Evolutionary conservation across 2,888 invertebrate species (phyloP).

Genomic region (Clusia tigrina): DNA sequence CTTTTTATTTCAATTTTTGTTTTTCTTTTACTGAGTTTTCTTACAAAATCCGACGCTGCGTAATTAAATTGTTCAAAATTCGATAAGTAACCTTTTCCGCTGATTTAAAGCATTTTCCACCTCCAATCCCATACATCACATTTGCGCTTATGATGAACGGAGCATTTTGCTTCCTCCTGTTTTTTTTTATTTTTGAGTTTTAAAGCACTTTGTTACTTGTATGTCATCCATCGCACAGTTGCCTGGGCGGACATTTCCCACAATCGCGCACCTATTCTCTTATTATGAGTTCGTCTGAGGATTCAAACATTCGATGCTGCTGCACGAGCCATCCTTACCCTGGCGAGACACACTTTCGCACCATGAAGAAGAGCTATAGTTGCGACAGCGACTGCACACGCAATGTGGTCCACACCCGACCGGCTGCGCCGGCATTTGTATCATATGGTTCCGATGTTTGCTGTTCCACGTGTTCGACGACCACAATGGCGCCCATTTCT

Average conservation of each 20-base stretch:
- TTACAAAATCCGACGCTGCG: too few relatives aligned
- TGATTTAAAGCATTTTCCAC: too few relatives aligned
- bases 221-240: constrained; percentile 43
- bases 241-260: constrained; percentile 63
- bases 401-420: constrained; percentile 31
- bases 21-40: too few relatives aligned
- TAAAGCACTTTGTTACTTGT: not conserved
- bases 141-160: too few relatives aligned
- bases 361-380: constrained; percentile 61
- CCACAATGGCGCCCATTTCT: constrained; percentile 43
- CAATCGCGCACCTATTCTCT: constrained; percentile 65
- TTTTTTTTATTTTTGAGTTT: not conserved
- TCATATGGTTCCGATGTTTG: constrained; percentile 22
- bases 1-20: too few relatives aligned
- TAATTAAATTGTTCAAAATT: too few relatives aligned
- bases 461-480: constrained; percentile 43
- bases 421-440: constrained; percentile 12
- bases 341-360: constrained; percentile 40
- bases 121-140: too few relatives aligned
- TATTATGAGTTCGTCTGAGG: constrained; percentile 65
- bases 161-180: too few relatives aligned
- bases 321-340: constrained; percentile 27
- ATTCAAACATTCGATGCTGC: constrained; percentile 60
- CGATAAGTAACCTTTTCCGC: too few relatives aligned
- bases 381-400: constrained; percentile 57